phyloP scores from a whole-genome alignment of 1,140 invertebrate genomes.

The Ceratina australensis region DNA sequence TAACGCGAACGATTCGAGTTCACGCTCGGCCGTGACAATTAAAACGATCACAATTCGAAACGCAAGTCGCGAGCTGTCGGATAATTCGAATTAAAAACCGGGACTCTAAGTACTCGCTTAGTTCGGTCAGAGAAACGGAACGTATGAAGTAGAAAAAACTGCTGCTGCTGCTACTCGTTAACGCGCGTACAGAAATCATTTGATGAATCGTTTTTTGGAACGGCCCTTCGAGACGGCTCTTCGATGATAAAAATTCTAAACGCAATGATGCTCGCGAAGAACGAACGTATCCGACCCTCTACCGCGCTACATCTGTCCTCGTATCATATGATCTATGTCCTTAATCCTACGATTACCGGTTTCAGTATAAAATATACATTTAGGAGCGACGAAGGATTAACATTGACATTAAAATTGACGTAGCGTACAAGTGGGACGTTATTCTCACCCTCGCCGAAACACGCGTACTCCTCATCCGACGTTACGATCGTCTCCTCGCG shows the following conservation, averaged over 20 bases:
- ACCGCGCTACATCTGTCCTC: constrained; percentile 3
- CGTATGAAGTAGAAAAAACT: no score
- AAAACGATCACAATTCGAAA: constrained; percentile 10
- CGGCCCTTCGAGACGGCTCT: background rate
- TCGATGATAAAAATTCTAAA: background rate
- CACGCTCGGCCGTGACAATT: background rate
- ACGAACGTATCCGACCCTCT: background rate
- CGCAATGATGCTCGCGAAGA: background rate
- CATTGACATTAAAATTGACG: constrained; percentile 70
- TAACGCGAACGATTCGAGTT: constrained; percentile 2
- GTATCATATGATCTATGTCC: constrained; percentile 5
- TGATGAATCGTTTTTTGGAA: no score
- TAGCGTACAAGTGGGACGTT: constrained; percentile 65
- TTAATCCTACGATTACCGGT: constrained; percentile 61
- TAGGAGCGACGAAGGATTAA: constrained; percentile 63
- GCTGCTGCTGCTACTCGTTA: no score
- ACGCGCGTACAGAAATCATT: no score
- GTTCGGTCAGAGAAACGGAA: background rate
- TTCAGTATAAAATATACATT: constrained; percentile 68
- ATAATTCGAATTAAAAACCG: background rate
- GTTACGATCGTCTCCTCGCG: constrained; percentile 11
- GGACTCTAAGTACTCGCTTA: background rate
- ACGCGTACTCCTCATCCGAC: constrained; percentile 14
- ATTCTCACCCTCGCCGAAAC: constrained; percentile 51
- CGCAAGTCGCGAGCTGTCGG: constrained; percentile 4